Percentiles rank a stretch among this genome's conserved stretches.
phyloP scores from a whole-genome alignment of 2,888 invertebrate species.

The Nymphalis c-album region DNA sequence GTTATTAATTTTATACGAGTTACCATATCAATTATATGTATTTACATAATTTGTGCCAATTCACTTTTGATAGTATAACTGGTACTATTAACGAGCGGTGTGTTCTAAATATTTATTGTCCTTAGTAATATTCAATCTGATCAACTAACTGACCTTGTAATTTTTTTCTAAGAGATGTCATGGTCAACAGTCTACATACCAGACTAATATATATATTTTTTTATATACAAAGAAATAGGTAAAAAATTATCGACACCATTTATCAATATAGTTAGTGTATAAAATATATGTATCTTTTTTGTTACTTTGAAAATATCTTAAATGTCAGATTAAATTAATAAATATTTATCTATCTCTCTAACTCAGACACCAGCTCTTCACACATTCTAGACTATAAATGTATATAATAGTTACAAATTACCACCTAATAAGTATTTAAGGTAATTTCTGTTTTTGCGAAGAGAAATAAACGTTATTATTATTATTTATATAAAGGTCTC shows the following conservation, averaged over 20 bases:
- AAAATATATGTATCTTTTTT: conserved; percentile 1
- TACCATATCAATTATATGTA: conserved; percentile 2
- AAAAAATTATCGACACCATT: conserved; percentile 1
- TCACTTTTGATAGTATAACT: conserved; percentile 12
- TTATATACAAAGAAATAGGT: conserved; percentile 17
- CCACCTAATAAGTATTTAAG: no score
- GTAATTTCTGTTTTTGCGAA: no score
- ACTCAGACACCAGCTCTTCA: no score
- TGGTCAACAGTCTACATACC: conserved; percentile 29
- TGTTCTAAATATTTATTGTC: conserved; percentile 25
- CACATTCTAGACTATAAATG: no score
- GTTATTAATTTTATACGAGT: not conserved
- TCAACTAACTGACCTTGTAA: conserved; percentile 23
- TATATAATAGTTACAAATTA: no score
- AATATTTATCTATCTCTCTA: no score
- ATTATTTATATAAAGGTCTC: not conserved
- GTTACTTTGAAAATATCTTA: not conserved
- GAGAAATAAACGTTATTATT: no score
- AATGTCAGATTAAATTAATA: not conserved
- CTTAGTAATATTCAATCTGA: conserved; percentile 25
- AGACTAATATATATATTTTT: conserved; percentile 17
- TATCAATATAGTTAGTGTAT: conserved; percentile 14
- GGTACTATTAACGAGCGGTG: conserved; percentile 8
- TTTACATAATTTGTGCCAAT: conserved; percentile 9
- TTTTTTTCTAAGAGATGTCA: conserved; percentile 30